Evolutionary conservation across 2,797 vertebrate genomes (phyloP).

Genomic region (Anguilla anguilla): DNA sequence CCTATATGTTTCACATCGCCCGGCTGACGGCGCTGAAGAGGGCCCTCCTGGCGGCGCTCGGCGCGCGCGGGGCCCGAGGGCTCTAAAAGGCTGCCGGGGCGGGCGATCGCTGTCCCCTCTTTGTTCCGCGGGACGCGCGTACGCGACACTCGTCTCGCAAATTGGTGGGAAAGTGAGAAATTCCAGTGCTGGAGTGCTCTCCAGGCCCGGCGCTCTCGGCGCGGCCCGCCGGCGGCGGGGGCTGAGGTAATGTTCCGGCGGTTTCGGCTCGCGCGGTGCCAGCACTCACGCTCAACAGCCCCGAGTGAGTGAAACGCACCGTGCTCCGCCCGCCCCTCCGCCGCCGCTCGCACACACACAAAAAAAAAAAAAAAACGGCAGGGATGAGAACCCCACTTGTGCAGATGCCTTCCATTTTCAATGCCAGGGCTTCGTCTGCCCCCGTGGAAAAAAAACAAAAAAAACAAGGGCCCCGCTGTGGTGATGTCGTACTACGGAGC

Average conservation of each 20-base stretch:
- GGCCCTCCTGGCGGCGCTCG: conserved; percentile 62
- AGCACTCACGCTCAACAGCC: conserved; percentile 27
- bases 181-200: conserved; percentile 64
- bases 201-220: conserved; percentile 49
- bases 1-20: conserved; percentile 66
- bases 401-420: background rate
- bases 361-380: background rate
- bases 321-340: background rate
- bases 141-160: conserved; percentile 49
- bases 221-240: conserved; percentile 58
- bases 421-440: background rate
- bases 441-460: background rate
- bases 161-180: conserved; percentile 44
- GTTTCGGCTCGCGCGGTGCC: conserved; percentile 49
- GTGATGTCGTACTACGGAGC: background rate
- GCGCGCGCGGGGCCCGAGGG: conserved; percentile 57
- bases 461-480: background rate
- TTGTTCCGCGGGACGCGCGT: conserved; percentile 60
- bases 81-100: conserved; percentile 63
- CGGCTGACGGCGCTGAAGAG: conserved; percentile 66
- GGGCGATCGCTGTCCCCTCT: conserved; percentile 61
- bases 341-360: background rate
- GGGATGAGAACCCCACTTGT: background rate
- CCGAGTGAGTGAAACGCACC: background rate
- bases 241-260: conserved; percentile 59